Percentiles rank a stretch among this genome's conserved stretches.
Evolutionary conservation across 1,140 invertebrate species (phyloP).

Genomic region (Lepidostoma basale): DNA sequence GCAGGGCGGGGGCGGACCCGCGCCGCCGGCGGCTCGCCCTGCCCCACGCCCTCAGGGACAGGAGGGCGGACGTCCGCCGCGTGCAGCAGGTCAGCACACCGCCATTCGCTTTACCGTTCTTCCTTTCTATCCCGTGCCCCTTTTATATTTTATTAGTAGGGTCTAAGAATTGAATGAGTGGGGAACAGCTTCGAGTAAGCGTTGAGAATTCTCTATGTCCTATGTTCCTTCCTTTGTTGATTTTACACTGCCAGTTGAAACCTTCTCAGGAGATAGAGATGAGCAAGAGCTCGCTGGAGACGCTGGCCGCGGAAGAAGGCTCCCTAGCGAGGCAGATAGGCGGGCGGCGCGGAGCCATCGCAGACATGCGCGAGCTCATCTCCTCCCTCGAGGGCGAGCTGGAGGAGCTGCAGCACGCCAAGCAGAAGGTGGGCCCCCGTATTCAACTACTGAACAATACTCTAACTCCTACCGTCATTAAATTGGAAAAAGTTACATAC

Average conservation of each 20-base stretch:
- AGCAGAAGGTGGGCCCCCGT: constrained; percentile 34
- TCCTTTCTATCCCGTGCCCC: not conserved
- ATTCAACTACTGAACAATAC: no score
- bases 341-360: constrained; percentile 3
- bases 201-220: no score
- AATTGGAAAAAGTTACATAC: no score
- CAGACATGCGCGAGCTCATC: constrained; percentile 16
- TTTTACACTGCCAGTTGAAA: not conserved
- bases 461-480: no score
- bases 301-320: constrained; percentile 17
- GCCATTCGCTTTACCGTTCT: not conserved
- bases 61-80: constrained; percentile 51
- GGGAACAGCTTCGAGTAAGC: not conserved
- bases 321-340: constrained; percentile 12
- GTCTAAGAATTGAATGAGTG: not conserved
- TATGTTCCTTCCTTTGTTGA: not conserved
- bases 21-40: constrained; percentile 49
- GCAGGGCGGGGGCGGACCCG: constrained; percentile 52
- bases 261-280: constrained; percentile 37
- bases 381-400: constrained; percentile 4
- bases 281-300: constrained; percentile 31
- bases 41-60: constrained; percentile 52
- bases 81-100: constrained; percentile 50
- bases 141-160: not conserved
- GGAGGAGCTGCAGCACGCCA: constrained; percentile 17